phyloP scores from a whole-genome alignment of 2,113 vertebrate species.

The Trachemys scripta region DNA sequence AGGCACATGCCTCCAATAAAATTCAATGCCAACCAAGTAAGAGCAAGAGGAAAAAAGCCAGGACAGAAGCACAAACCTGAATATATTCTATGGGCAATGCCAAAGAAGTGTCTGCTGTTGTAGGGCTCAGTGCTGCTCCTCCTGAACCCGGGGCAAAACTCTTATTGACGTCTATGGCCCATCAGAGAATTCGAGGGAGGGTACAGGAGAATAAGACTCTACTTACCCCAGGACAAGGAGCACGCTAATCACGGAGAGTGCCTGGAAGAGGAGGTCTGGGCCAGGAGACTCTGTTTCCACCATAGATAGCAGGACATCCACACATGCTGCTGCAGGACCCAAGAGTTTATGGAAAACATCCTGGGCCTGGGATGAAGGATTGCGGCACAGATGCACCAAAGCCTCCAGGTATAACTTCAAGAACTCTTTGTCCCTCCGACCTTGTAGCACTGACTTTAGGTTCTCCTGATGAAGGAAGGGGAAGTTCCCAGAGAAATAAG shows the following conservation, averaged over 20 bases:
- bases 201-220: not conserved
- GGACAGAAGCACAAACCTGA: not conserved
- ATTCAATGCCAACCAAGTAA: not conserved
- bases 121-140: not conserved
- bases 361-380: not conserved
- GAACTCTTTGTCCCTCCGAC: constrained; percentile 76
- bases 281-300: constrained; percentile 79
- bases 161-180: not conserved
- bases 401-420: constrained; percentile 82
- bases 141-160: not conserved
- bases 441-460: constrained; percentile 76
- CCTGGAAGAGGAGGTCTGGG: constrained; percentile 81
- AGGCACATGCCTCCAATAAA: not conserved
- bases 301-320: constrained; percentile 80
- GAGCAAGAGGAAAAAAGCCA: fast-evolving
- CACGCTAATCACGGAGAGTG: constrained; percentile 78
- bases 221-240: constrained; percentile 75
- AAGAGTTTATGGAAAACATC: constrained; percentile 26
- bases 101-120: not conserved
- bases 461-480: constrained; percentile 74
- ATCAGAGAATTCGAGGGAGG: not conserved
- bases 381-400: constrained; percentile 74
- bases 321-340: constrained; percentile 60
- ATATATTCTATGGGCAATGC: not conserved
- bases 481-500: not conserved